Evolutionary conservation across 2,888 invertebrate species (phyloP).

Genomic region (Ferdinandea cuprea): DNA sequence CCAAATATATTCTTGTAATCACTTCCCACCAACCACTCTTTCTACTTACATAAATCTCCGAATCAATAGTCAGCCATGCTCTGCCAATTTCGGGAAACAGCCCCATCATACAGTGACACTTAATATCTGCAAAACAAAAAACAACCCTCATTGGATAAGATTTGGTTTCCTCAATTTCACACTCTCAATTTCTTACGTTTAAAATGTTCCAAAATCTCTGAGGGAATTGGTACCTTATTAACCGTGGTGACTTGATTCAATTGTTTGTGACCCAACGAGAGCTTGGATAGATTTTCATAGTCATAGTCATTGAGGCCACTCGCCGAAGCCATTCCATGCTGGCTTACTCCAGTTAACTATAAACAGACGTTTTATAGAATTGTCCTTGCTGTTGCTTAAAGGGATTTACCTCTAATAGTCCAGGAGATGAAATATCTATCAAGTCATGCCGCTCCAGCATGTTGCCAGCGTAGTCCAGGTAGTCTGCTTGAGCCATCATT

Average conservation of each 20-base stretch:
- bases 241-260: conserved; percentile 91
- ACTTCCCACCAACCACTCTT: no score
- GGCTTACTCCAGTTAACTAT: conserved; percentile 87
- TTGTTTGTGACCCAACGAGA: conserved; percentile 87
- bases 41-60: conserved; percentile 92
- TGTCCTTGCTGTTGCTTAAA: no score
- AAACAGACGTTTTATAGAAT: not conserved
- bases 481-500: conserved; percentile 84
- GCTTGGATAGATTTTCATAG: conserved; percentile 91
- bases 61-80: conserved; percentile 98
- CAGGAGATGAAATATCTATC: conserved; percentile 79
- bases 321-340: conserved; percentile 90
- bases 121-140: conserved; percentile 88
- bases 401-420: conserved; percentile 81
- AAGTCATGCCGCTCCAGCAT: conserved; percentile 89
- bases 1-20: not conserved
- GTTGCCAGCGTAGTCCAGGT: conserved; percentile 90
- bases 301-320: conserved; percentile 96
- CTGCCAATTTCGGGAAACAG: conserved; percentile 97
- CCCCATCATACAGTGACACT: conserved; percentile 98
- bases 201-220: conserved; percentile 97
- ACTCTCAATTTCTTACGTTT: conserved; percentile 88
- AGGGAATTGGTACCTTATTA: conserved; percentile 94
- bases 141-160: no score
- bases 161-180: no score